Evolutionary conservation across 2,797 vertebrate genomes (phyloP).

Genomic region (Halcyon leucocephala): DNA sequence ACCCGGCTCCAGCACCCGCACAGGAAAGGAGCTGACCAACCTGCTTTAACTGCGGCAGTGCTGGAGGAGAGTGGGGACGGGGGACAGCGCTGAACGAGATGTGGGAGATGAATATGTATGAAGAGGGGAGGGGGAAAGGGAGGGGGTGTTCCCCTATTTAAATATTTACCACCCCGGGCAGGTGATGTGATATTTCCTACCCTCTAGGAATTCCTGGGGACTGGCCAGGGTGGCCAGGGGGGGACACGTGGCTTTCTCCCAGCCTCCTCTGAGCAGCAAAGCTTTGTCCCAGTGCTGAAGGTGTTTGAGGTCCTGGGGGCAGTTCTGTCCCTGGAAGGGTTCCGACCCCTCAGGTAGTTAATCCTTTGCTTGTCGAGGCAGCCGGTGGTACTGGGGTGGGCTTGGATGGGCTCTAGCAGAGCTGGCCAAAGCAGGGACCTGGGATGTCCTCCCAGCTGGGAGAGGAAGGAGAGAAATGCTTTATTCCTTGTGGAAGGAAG

Average conservation of each 20-base stretch:
- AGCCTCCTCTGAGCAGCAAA: background rate
- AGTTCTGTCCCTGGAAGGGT: background rate
- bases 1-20: background rate
- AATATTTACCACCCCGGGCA: constrained; percentile 58
- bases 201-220: constrained; percentile 54
- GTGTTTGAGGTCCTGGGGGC: background rate
- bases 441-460: background rate
- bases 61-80: background rate
- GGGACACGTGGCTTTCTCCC: background rate
- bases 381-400: background rate
- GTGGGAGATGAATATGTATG: constrained; percentile 27
- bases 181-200: background rate
- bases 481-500: background rate
- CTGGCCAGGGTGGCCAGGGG: background rate
- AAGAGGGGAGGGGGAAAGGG: background rate
- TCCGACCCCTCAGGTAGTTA: background rate
- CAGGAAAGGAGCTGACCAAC: too few relatives aligned
- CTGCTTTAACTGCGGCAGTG: too few relatives aligned
- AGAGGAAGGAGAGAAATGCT: background rate
- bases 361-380: background rate
- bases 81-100: background rate
- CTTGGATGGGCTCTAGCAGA: background rate
- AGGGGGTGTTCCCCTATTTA: constrained; percentile 60
- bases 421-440: background rate
- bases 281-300: background rate